phyloP scores from a whole-genome alignment of 2,113 vertebrate genomes.

The Odontesthes bonariensis region DNA sequence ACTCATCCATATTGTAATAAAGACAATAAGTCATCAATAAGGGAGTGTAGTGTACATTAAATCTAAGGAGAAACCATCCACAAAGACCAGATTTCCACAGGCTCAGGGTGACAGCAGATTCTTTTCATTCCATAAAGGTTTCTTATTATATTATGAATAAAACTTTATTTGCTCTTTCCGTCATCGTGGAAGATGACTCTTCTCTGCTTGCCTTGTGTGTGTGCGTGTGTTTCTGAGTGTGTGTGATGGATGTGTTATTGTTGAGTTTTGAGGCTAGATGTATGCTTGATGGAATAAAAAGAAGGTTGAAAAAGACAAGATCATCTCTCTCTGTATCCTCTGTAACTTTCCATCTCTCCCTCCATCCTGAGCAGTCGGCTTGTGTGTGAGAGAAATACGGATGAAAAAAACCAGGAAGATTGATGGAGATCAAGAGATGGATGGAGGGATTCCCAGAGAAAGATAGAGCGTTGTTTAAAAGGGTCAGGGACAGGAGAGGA shows the following conservation, averaged over 20 bases:
- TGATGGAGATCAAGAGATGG: conserved; percentile 70
- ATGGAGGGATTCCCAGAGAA: conserved; percentile 75
- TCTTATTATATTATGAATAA: conserved; percentile 68
- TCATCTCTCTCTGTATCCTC: conserved; percentile 75
- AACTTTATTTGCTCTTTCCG: conserved; percentile 64
- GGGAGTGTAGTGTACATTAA: conserved; percentile 30
- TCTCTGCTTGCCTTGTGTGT: conserved; percentile 31
- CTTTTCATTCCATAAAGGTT: conserved; percentile 48
- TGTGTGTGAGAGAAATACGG: conserved; percentile 41
- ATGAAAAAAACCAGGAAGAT: conserved; percentile 61
- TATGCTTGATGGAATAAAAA: conserved; percentile 80
- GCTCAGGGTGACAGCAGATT: conserved; percentile 42
- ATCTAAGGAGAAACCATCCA: conserved; percentile 34
- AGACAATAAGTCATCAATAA: conserved; percentile 16
- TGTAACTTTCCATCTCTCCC: conserved; percentile 45
- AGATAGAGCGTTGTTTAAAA: conserved; percentile 78
- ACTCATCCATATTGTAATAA: conserved; percentile 11
- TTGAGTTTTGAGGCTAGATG: conserved; percentile 77
- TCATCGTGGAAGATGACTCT: conserved; percentile 56
- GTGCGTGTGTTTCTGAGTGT: conserved; percentile 30
- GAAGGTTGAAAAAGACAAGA: conserved; percentile 77
- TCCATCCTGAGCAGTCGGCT: conserved; percentile 45
- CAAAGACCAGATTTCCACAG: conserved; percentile 40
- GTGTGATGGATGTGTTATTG: conserved; percentile 81
- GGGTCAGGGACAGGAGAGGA: conserved; percentile 68